Conservation (phyloP, 2,888 invertebrate genomes). For the Lottia scabra region DNA sequence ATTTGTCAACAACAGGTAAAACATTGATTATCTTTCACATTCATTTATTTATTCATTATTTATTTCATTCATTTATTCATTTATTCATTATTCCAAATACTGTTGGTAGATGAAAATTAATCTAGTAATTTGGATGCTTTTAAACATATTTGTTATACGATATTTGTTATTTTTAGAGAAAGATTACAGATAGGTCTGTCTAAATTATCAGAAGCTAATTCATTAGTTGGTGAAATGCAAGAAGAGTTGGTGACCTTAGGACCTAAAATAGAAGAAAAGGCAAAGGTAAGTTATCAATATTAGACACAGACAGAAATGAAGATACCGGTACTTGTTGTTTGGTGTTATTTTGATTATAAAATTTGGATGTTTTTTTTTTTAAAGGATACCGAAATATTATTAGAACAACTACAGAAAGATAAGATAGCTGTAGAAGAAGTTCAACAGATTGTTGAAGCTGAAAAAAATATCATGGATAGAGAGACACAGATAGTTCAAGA, state of each 20-base stretch:
- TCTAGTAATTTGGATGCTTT: too few species aligned
- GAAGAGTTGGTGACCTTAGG: slow-evolving; percentile 65
- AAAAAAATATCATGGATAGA: slow-evolving; percentile 65
- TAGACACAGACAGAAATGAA: too few species aligned
- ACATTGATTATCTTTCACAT: background rate
- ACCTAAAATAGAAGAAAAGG: slow-evolving; percentile 66
- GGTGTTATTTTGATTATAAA: too few species aligned
- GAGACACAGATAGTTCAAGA: slow-evolving; percentile 68
- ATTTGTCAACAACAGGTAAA: slow-evolving; percentile 62
- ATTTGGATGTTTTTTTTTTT: background rate
- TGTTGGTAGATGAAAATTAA: too few species aligned
- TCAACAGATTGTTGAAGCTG: slow-evolving; percentile 64
- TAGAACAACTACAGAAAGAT: slow-evolving; percentile 66
- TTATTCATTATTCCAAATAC: too few species aligned
- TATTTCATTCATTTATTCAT: too few species aligned
- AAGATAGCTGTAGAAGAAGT: slow-evolving; percentile 67
- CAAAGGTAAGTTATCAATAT: slow-evolving; percentile 48
- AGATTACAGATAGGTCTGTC: slow-evolving; percentile 63
- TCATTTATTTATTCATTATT: background rate
- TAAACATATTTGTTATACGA: too few species aligned
- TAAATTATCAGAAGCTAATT: slow-evolving; percentile 66
- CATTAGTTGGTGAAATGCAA: slow-evolving; percentile 66
- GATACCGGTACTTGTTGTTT: too few species aligned
- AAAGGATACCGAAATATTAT: slow-evolving; percentile 66
- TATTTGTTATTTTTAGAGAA: slow-evolving; percentile 39